A percentile compares a stretch with the other conserved stretches of the same genome.
Evolutionary conservation across 2,113 vertebrate species (phyloP).

Genomic region (Mola mola): DNA sequence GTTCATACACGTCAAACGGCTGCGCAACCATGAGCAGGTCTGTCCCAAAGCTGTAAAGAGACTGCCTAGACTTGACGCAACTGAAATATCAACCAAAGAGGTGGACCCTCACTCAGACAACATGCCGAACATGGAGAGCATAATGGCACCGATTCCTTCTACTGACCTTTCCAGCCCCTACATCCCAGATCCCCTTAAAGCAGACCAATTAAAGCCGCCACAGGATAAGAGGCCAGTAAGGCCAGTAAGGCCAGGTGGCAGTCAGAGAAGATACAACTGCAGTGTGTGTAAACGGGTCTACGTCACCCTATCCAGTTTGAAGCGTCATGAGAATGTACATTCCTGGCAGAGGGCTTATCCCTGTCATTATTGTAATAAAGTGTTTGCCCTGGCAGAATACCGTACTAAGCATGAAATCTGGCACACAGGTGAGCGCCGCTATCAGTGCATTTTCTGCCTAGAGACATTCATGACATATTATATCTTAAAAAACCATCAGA

Average conservation of each 20-base stretch:
- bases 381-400: constrained; percentile 97
- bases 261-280: constrained; percentile 91
- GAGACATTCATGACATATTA: constrained; percentile 99
- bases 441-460: constrained; percentile 98
- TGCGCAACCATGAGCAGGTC: constrained; percentile 90
- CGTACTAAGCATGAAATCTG: constrained; percentile 98
- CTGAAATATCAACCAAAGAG: constrained; percentile 40
- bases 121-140: constrained; percentile 15
- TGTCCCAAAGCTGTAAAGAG: constrained; percentile 74
- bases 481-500: constrained; percentile 98
- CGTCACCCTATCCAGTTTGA: constrained; percentile 94
- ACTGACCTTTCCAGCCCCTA: constrained; percentile 31
- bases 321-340: constrained; percentile 95
- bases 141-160: constrained; percentile 21
- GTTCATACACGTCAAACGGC: constrained; percentile 89
- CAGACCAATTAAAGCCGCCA: constrained; percentile 57
- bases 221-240: constrained; percentile 75
- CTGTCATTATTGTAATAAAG: constrained; percentile 98
- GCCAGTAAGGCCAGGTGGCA: constrained; percentile 78
- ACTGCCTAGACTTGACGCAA: constrained; percentile 62
- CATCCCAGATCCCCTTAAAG: constrained; percentile 25
- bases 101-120: constrained; percentile 32
- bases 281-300: constrained; percentile 94
- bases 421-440: constrained; percentile 97
- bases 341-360: constrained; percentile 97